A percentile compares a stretch with the other conserved stretches of the same genome.
These are phyloP conservation scores for Onychostruthus taczanowskii DNA, from an alignment of 2,113 vertebrate genomes.

Conservation along the genomic window DNA sequence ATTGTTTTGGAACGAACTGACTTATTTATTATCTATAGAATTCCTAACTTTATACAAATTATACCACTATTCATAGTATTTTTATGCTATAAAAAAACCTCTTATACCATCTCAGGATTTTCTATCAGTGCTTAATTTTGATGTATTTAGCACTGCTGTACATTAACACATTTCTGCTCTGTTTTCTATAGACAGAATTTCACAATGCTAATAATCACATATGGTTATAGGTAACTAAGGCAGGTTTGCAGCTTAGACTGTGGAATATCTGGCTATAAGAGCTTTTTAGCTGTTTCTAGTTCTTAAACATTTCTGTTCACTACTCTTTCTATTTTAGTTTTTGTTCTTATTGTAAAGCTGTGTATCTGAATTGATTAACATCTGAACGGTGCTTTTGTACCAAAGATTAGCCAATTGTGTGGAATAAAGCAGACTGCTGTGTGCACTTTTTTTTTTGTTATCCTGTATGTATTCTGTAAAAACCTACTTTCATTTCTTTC, in stretches of 20 bases:
- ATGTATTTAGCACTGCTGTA: background rate
- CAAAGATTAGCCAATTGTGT: background rate
- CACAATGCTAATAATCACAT: background rate
- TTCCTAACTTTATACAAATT: background rate
- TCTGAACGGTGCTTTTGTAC: accelerated
- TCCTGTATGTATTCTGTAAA: background rate
- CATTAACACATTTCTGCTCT: background rate
- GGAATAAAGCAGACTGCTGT: background rate
- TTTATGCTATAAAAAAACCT: background rate
- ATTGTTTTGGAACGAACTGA: background rate
- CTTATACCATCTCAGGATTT: background rate
- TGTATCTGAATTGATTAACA: background rate
- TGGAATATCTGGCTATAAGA: background rate
- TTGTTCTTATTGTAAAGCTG: background rate
- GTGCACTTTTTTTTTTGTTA: background rate
- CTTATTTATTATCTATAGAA: background rate
- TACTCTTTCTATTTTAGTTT: background rate
- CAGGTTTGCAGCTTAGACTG: background rate
- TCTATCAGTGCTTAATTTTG: background rate
- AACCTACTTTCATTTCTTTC: background rate
- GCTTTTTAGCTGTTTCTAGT: background rate
- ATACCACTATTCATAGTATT: background rate
- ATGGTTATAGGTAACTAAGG: background rate
- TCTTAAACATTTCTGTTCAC: background rate
- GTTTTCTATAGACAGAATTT: background rate